A percentile compares a stretch with the other conserved stretches of the same genome.
Evolutionary conservation across 1,140 invertebrate species (phyloP).

Genomic region (Adelges cooleyi): DNA sequence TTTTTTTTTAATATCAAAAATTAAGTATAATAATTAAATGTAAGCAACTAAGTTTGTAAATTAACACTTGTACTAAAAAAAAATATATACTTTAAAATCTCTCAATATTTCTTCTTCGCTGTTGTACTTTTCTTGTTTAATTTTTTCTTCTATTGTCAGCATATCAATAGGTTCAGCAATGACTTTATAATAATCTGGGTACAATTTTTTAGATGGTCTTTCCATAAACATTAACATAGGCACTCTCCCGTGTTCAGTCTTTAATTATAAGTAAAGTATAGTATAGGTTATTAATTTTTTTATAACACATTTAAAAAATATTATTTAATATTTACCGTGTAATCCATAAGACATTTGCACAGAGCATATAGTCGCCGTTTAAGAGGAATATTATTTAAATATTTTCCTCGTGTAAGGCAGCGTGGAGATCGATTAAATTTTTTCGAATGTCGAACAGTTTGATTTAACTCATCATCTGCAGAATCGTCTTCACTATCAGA

Average conservation of each 20-base stretch:
- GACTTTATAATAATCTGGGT: slow-evolving; percentile 91
- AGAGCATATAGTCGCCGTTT: slow-evolving; percentile 63
- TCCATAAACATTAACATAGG: slow-evolving; percentile 90
- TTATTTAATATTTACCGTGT: slow-evolving; percentile 44
- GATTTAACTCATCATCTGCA: slow-evolving; percentile 30
- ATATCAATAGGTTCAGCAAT: slow-evolving; percentile 92
- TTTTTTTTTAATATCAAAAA: too few species aligned
- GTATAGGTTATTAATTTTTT: not conserved
- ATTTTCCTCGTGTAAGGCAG: slow-evolving; percentile 44
- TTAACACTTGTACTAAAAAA: too few species aligned
- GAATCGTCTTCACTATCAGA: slow-evolving; percentile 36
- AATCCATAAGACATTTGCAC: slow-evolving; percentile 64
- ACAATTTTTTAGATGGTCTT: slow-evolving; percentile 88
- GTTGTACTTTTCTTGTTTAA: slow-evolving; percentile 57
- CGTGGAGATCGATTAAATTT: slow-evolving; percentile 41
- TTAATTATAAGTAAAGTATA: slow-evolving; percentile 29
- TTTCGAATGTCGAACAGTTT: slow-evolving; percentile 38
- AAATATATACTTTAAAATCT: slow-evolving; percentile 50
- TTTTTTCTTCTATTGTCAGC: slow-evolving; percentile 83
- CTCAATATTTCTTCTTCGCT: slow-evolving; percentile 51
- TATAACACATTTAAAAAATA: slow-evolving; percentile 29
- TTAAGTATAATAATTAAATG: too few species aligned
- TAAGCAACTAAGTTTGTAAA: too few species aligned
- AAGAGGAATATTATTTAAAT: slow-evolving; percentile 50
- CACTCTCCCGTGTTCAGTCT: slow-evolving; percentile 68